Evolutionary conservation across 2,888 invertebrate genomes (phyloP).

Genomic region (Phytoseiulus persimilis): DNA sequence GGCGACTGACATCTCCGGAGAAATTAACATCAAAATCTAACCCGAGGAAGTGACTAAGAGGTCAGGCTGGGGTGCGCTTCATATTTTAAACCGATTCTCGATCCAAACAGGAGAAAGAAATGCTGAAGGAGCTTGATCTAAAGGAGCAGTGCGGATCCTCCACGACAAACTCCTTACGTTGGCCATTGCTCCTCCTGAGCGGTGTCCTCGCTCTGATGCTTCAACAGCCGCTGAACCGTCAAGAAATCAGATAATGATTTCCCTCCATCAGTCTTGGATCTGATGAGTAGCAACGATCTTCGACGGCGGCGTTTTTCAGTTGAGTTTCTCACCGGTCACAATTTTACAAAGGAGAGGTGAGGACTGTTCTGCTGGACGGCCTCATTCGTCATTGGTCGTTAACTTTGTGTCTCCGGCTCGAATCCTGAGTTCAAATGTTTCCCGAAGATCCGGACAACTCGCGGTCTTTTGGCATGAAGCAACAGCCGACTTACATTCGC

Average conservation of each 20-base stretch:
- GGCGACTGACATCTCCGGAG: no score
- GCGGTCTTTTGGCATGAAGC: no score
- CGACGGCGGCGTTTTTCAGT: neutral
- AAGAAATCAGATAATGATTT: neutral
- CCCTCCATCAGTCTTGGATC: neutral
- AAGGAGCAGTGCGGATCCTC: slow-evolving; percentile 39
- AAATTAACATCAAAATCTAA: no score
- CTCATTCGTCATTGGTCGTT: no score
- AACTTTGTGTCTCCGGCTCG: no score
- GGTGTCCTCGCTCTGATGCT: slow-evolving; percentile 16
- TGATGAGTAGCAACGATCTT: neutral
- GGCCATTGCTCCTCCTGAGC: slow-evolving; percentile 32
- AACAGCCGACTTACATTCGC: no score
- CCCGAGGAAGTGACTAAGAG: neutral
- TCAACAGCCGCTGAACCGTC: neutral
- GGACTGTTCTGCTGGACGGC: no score
- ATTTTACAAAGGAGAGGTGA: neutral
- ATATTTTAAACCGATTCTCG: neutral
- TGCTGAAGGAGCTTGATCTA: slow-evolving; percentile 38
- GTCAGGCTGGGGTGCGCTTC: neutral
- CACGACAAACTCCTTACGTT: slow-evolving; percentile 34
- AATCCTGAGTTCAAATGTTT: no score
- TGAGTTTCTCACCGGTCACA: neutral
- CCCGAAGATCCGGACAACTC: no score
- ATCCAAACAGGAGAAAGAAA: slow-evolving; percentile 14